phyloP scores from a whole-genome alignment of 2,797 vertebrate genomes.

The Dicrostonyx torquatus region DNA sequence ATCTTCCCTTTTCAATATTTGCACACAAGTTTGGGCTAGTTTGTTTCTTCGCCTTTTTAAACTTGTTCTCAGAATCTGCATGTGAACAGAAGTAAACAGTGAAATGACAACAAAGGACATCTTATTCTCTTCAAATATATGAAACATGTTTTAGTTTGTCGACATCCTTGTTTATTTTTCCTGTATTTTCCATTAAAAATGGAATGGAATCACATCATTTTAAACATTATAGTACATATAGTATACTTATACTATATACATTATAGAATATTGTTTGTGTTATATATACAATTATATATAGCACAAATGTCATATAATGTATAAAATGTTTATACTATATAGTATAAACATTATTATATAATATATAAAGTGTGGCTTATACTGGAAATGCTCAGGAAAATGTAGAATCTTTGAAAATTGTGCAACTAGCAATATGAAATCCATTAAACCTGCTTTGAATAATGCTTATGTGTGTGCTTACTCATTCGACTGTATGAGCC shows the following conservation, averaged over 20 bases:
- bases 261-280: no score
- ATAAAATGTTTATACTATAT: no score
- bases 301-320: no score
- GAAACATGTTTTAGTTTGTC: neutral
- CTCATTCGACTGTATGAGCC: neutral
- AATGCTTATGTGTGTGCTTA: neutral
- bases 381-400: neutral
- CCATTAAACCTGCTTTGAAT: neutral
- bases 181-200: neutral
- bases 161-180: neutral
- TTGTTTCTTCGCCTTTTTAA: neutral
- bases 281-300: no score
- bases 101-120: neutral
- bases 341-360: neutral
- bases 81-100: neutral
- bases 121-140: neutral
- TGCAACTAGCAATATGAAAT: neutral
- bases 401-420: neutral
- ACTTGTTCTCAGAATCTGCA: neutral
- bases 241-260: no score
- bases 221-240: neutral
- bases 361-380: neutral
- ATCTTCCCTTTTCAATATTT: neutral
- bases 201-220: neutral
- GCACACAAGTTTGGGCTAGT: neutral